A percentile compares a stretch with the other conserved stretches of the same genome.
Conservation (phyloP, 2,797 vertebrate genomes). For the Argentina silus region DNA sequence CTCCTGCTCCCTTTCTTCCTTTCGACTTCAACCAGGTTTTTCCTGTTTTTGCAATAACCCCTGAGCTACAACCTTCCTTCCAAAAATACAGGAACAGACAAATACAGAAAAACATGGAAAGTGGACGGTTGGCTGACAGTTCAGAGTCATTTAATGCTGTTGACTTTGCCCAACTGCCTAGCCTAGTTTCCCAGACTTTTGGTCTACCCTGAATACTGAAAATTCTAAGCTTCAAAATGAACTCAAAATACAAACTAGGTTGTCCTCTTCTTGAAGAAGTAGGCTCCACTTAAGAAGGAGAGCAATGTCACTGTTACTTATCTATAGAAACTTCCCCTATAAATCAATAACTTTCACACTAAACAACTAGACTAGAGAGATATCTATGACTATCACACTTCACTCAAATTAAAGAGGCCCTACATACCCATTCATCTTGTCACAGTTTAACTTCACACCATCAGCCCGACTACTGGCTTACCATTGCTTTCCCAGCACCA, state of each 20-base stretch:
- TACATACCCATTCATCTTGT: constrained; percentile 54
- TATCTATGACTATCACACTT: background rate
- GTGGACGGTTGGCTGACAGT: constrained; percentile 44
- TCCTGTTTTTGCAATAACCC: constrained; percentile 61
- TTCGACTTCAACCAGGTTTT: constrained; percentile 46
- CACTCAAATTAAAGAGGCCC: constrained; percentile 19
- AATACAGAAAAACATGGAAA: constrained; percentile 13
- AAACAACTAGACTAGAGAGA: background rate
- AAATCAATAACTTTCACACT: background rate
- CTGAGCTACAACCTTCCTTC: constrained; percentile 53
- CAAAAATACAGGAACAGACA: constrained; percentile 31
- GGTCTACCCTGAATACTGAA: constrained; percentile 39
- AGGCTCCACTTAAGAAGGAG: background rate
- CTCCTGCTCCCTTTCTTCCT: background rate
- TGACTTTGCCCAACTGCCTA: constrained; percentile 33
- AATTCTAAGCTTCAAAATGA: background rate
- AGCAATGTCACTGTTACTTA: background rate
- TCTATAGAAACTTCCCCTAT: background rate
- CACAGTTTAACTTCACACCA: constrained; percentile 31
- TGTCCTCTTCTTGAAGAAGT: background rate
- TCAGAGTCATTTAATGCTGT: constrained; percentile 54
- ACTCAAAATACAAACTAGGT: background rate
- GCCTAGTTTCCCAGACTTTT: too few species aligned
- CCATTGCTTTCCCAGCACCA: constrained; percentile 20
- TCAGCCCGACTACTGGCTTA: constrained; percentile 12